Percentiles rank a stretch among this genome's conserved stretches.
phyloP scores from a whole-genome alignment of 2,797 vertebrate genomes.

The Amphiprion clarkii region DNA sequence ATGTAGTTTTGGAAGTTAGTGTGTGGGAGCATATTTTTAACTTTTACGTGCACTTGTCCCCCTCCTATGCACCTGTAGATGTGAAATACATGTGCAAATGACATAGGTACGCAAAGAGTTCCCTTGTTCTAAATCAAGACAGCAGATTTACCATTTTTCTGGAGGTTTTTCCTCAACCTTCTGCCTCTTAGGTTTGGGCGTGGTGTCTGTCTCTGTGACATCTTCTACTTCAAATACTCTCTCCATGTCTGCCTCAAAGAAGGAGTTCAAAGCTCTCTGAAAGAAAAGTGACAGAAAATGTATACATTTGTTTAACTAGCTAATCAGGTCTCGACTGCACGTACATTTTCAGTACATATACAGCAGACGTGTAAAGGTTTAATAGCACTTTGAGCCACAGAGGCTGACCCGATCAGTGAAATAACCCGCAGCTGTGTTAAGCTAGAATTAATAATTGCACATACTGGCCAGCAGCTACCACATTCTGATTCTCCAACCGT shows the following conservation, averaged over 20 bases:
- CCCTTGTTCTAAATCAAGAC: not conserved
- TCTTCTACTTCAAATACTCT: constrained; percentile 78
- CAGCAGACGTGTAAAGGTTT: not conserved
- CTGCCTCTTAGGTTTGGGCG: constrained; percentile 65
- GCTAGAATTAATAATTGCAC: not conserved
- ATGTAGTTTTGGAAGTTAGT: too few species aligned
- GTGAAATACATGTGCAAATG: too few species aligned
- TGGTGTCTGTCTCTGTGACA: constrained; percentile 33
- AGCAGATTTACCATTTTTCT: constrained; percentile 58
- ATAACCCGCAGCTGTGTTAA: not conserved
- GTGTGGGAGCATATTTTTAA: too few species aligned
- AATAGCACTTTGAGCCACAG: not conserved
- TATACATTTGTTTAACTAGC: not conserved
- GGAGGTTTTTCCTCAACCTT: constrained; percentile 51
- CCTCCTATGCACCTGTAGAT: too few species aligned
- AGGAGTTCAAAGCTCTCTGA: constrained; percentile 91
- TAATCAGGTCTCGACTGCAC: too few species aligned
- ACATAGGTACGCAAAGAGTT: too few species aligned
- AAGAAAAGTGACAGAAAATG: not conserved
- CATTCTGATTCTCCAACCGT: not conserved
- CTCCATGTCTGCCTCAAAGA: constrained; percentile 88
- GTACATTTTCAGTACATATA: too few species aligned
- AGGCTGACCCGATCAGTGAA: not conserved
- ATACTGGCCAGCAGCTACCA: not conserved
- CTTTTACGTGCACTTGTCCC: too few species aligned